Conservation (phyloP, 2,888 invertebrate species). For the Muscina levida region DNA sequence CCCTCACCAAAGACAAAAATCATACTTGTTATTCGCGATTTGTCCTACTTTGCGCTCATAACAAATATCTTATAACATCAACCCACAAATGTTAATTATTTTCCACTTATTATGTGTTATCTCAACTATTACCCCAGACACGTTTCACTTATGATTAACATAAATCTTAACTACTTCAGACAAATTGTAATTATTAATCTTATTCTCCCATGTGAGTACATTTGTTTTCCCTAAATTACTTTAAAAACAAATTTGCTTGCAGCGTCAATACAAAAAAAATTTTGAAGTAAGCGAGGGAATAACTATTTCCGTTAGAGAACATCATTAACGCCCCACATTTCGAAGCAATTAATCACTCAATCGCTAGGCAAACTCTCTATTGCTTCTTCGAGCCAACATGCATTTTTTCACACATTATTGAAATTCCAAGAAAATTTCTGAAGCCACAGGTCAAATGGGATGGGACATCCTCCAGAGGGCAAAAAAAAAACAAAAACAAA, state of each 20-base stretch:
- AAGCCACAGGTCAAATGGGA: constrained; percentile 48
- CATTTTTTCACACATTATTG: constrained; percentile 52
- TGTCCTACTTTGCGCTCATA: too few relatives aligned
- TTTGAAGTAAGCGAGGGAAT: too few relatives aligned
- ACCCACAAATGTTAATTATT: too few relatives aligned
- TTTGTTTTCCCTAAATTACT: neutral
- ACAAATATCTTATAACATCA: too few relatives aligned
- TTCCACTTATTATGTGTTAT: too few relatives aligned
- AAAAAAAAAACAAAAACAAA: too few relatives aligned
- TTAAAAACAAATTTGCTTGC: neutral
- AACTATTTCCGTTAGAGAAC: constrained; percentile 35
- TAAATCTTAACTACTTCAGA: constrained; percentile 9
- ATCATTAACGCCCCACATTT: constrained; percentile 60
- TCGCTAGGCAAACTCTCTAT: constrained; percentile 12
- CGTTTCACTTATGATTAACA: too few relatives aligned
- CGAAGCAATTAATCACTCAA: constrained; percentile 56
- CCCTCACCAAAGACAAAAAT: too few relatives aligned
- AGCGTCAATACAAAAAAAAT: constrained; percentile 14
- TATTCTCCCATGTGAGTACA: neutral
- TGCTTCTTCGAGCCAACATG: constrained; percentile 16
- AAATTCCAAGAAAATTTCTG: constrained; percentile 1
- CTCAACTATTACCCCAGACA: too few relatives aligned
- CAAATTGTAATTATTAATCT: constrained; percentile 37
- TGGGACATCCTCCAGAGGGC: constrained; percentile 18
- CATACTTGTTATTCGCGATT: too few relatives aligned